Base-by-base conservation (phyloP, 2,113 vertebrate species). In the Montifringilla adamsi region DNA sequence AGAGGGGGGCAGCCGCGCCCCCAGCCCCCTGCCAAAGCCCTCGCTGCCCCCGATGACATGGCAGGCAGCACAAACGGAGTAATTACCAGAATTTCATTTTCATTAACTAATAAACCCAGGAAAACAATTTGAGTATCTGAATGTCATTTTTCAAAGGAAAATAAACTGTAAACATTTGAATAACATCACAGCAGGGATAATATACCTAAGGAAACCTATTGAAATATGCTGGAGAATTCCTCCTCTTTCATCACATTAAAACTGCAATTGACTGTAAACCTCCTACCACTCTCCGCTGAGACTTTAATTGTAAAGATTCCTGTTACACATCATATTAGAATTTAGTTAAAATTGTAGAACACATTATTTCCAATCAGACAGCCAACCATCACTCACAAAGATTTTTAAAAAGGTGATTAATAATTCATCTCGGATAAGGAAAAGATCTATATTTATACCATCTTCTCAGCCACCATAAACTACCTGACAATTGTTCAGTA, bases 401-500 rank as follows among this genome's bases (percentile, higher is more conserved):
- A 98, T 98, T 98, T 98, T 98, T 98, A 97, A 98, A 98, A 98
- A 98, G 98, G 98, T 98, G 98, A 99, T 98, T 98, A 99, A 99
- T 99, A 98, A 99, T 99, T 99, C 98, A 99, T 98, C 98, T 98
- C 97, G 97, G 97, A 98, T 98, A 98, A 99, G 98, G 98, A 98
- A 98, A 98, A 98, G 98, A 99, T 99, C 98, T 99, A 98, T 98
- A 99, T 99, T 99, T 99, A 98, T 98, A 98, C 98, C 98, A 97
- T 99, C 98, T 98, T 98, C 98, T 98, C 98, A 98, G 98, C 98
- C 98, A 99, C 98, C 98, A 99, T 99, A 99, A 99, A 99, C 99
- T 99, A 99, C 99, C 98, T 99, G 99, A 99, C 99, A 99, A 99
- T 99, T 99, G 99, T 99, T 99, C 99, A 98, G 99, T 99, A 99